Percentiles rank a stretch among this genome's conserved stretches.
Conservation (phyloP, 1,140 invertebrate genomes). For the Euura saliciscinereae region DNA sequence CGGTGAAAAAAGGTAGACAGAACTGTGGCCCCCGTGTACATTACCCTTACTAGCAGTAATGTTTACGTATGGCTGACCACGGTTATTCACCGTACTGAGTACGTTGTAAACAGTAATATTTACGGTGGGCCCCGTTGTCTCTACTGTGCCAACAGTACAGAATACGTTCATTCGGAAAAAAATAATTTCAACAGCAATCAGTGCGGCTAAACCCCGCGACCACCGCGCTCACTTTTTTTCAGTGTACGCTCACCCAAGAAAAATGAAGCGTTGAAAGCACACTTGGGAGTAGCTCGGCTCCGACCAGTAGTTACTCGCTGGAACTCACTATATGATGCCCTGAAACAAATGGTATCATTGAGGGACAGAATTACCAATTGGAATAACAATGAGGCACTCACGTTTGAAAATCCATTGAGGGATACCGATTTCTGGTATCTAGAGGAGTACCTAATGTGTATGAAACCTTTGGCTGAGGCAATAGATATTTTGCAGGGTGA, state of each 20-base stretch:
- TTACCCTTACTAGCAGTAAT: too few species aligned
- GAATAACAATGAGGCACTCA: background rate
- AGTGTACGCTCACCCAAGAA: slow-evolving; percentile 23
- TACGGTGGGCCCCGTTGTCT: too few species aligned
- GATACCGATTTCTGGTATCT: slow-evolving; percentile 20
- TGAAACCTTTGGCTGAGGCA: slow-evolving; percentile 14
- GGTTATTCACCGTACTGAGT: too few species aligned
- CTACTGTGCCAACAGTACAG: too few species aligned
- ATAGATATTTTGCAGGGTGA: slow-evolving; percentile 24
- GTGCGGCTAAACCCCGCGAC: too few species aligned
- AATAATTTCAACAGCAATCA: too few species aligned
- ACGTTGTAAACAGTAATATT: too few species aligned
- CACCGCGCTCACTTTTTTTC: too few species aligned
- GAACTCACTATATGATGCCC: slow-evolving; percentile 30
- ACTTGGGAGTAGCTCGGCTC: slow-evolving; percentile 19
- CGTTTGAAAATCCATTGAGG: slow-evolving; percentile 10
- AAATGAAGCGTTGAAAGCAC: slow-evolving; percentile 23
- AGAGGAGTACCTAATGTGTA: slow-evolving; percentile 18
- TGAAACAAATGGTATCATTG: slow-evolving; percentile 19
- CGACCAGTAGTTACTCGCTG: slow-evolving; percentile 28
- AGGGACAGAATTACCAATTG: slow-evolving; percentile 16
- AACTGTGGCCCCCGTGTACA: too few species aligned
- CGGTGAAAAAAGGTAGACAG: too few species aligned
- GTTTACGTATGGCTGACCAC: too few species aligned
- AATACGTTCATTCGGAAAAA: too few species aligned